Evolutionary conservation across 2,888 invertebrate species (phyloP).

Genomic region (Monopis laevigella): DNA sequence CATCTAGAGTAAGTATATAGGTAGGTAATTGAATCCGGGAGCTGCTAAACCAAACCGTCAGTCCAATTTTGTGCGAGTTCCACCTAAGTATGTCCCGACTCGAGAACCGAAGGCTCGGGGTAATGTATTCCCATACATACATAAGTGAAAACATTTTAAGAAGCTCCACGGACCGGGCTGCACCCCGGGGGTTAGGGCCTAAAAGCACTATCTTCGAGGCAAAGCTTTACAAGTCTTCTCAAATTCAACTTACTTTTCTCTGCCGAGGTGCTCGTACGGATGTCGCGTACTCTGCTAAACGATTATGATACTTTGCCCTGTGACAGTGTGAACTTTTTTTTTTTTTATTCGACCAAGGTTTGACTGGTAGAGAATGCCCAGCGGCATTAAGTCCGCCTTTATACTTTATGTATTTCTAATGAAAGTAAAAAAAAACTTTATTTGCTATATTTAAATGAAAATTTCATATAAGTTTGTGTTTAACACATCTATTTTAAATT

Average conservation of each 20-base stretch:
- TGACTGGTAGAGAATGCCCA: too few relatives aligned
- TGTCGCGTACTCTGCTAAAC: conserved; percentile 27
- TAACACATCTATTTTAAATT: too few relatives aligned
- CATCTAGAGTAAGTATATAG: too few relatives aligned
- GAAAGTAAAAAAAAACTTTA: too few relatives aligned
- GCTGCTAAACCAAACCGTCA: conserved; percentile 50
- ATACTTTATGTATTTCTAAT: too few relatives aligned
- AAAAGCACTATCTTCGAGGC: conserved; percentile 68
- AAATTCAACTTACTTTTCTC: conserved; percentile 67
- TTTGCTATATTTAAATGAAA: background rate
- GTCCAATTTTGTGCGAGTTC: conserved; percentile 60
- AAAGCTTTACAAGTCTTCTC: conserved; percentile 68
- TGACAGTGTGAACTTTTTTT: too few relatives aligned
- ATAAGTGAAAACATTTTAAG: conserved; percentile 68
- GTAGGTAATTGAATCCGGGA: too few relatives aligned
- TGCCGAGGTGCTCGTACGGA: conserved; percentile 49
- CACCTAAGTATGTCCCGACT: conserved; percentile 42
- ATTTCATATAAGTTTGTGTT: background rate
- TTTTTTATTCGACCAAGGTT: too few relatives aligned
- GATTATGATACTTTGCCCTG: conserved; percentile 31
- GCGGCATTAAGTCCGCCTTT: too few relatives aligned
- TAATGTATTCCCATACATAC: conserved; percentile 67
- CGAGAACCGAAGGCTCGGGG: conserved; percentile 56
- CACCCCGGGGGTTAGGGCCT: conserved; percentile 67
- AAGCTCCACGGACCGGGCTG: conserved; percentile 63